Conservation (phyloP, 1,140 invertebrate species). For the Drosophila neocordata region DNA sequence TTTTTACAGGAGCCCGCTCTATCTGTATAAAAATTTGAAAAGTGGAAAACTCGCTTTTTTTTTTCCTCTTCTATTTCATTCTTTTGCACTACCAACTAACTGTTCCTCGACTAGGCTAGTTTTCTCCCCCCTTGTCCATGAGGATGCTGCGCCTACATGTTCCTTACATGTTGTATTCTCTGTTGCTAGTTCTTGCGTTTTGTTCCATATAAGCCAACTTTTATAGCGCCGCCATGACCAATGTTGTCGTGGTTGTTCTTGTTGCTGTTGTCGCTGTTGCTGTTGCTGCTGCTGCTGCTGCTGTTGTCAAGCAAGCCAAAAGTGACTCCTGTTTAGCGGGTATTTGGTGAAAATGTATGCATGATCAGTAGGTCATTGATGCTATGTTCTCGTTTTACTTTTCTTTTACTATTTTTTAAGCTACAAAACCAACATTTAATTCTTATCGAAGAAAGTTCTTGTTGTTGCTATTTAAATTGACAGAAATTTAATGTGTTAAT, state of each 20-base stretch:
- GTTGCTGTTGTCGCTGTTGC: background rate
- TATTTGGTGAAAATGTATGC: constrained; percentile 19
- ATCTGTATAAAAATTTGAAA: constrained; percentile 2
- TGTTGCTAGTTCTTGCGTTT: constrained; percentile 8
- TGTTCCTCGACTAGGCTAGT: constrained; percentile 10
- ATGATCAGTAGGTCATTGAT: constrained; percentile 17
- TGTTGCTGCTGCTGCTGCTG: background rate
- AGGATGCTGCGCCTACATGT: constrained; percentile 9
- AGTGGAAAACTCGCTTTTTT: constrained; percentile 17
- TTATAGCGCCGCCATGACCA: constrained; percentile 17
- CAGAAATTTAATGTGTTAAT: constrained; percentile 15
- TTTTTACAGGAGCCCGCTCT: constrained; percentile 11
- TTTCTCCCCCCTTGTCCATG: background rate
- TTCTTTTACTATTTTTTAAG: background rate
- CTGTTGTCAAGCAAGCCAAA: constrained; percentile 11
- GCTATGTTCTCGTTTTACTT: constrained; percentile 13
- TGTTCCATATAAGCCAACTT: constrained; percentile 21
- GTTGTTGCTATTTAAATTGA: too few species aligned
- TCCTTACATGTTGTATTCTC: constrained; percentile 7
- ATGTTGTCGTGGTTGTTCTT: constrained; percentile 3
- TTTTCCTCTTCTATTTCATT: background rate
- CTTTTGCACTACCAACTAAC: too few species aligned
- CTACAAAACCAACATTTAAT: background rate
- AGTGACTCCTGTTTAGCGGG: constrained; percentile 17
- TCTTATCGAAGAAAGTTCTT: background rate